A percentile compares a stretch with the other conserved stretches of the same genome.
These are phyloP conservation scores for Panagrolaimus sp. DNA, from an alignment of 1,140 invertebrate genomes.

Conservation along the genomic window DNA sequence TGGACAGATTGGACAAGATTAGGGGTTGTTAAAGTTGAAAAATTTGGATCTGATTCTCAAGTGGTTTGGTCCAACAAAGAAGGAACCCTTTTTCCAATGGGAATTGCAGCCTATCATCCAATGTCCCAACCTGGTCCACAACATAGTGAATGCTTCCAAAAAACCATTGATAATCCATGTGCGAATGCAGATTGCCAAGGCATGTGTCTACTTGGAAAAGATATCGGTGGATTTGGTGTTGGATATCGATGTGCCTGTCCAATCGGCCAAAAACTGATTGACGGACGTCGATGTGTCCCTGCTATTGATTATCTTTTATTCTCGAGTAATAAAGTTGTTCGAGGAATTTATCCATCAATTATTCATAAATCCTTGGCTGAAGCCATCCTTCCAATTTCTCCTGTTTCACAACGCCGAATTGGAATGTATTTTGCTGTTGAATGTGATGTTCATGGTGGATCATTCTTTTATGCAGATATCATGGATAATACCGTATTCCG, in stretches of 20 bases:
- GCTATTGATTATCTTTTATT: constrained; percentile 90
- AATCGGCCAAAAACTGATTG: constrained; percentile 68
- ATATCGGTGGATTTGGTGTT: constrained; percentile 71
- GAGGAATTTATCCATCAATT: constrained; percentile 83
- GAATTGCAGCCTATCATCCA: constrained; percentile 57
- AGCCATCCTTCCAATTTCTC: constrained; percentile 76
- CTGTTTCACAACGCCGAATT: constrained; percentile 82
- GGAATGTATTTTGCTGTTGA: constrained; percentile 88
- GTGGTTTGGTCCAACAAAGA: constrained; percentile 56
- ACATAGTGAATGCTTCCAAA: constrained; percentile 53
- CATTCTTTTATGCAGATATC: constrained; percentile 58
- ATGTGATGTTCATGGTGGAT: constrained; percentile 71
- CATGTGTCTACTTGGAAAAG: constrained; percentile 83
- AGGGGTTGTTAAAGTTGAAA: constrained; percentile 82
- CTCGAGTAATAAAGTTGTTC: constrained; percentile 90
- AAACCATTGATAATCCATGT: constrained; percentile 72
- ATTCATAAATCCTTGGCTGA: constrained; percentile 84
- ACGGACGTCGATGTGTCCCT: constrained; percentile 76
- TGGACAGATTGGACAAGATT: constrained; percentile 94
- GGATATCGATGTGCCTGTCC: constrained; percentile 89
- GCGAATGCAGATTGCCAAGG: constrained; percentile 87
- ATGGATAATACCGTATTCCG: constrained; percentile 59
- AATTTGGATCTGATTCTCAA: constrained; percentile 65
- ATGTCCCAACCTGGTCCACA: constrained; percentile 55
- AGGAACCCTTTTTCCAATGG: constrained; percentile 59